Percentiles rank a stretch among this genome's conserved stretches.
These are phyloP conservation scores for Odontamblyopus lacepedii DNA, from an alignment of 2,797 vertebrate genomes.

Conservation along the genomic window DNA sequence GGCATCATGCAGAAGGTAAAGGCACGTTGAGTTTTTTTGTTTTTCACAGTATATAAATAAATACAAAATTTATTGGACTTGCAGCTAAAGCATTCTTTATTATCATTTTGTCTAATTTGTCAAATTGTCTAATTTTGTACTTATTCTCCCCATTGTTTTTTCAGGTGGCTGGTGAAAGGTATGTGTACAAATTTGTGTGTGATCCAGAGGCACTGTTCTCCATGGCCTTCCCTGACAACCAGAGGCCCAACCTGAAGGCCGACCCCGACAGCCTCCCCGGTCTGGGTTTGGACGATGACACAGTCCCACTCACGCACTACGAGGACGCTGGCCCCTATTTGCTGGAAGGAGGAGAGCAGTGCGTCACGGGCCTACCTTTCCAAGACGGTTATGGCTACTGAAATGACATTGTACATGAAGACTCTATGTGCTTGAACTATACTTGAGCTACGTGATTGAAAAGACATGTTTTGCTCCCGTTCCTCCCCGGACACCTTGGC, in stretches of 20 bases:
- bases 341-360: conserved; percentile 86
- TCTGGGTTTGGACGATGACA: conserved; percentile 83
- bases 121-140: not conserved
- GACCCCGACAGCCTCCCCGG: conserved; percentile 85
- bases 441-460: conserved; percentile 46
- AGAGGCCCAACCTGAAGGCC: conserved; percentile 90
- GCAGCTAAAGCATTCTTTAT: not conserved
- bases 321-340: conserved; percentile 86
- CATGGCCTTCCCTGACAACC: conserved; percentile 97
- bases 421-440: conserved; percentile 55
- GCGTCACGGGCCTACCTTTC: conserved; percentile 81
- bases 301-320: conserved; percentile 90
- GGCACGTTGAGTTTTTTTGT: conserved; percentile 63
- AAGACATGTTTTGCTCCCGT: conserved; percentile 35
- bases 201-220: conserved; percentile 95
- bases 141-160: not conserved
- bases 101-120: too few relatives aligned
- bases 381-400: conserved; percentile 90
- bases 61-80: too few relatives aligned
- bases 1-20: conserved; percentile 84
- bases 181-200: conserved; percentile 97
- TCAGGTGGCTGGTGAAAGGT: conserved; percentile 93
- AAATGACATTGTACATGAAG: conserved; percentile 20
- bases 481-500: conserved; percentile 54
- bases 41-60: not conserved